phyloP scores from a whole-genome alignment of 2,797 vertebrate species.

The Enteromius viviparus region DNA sequence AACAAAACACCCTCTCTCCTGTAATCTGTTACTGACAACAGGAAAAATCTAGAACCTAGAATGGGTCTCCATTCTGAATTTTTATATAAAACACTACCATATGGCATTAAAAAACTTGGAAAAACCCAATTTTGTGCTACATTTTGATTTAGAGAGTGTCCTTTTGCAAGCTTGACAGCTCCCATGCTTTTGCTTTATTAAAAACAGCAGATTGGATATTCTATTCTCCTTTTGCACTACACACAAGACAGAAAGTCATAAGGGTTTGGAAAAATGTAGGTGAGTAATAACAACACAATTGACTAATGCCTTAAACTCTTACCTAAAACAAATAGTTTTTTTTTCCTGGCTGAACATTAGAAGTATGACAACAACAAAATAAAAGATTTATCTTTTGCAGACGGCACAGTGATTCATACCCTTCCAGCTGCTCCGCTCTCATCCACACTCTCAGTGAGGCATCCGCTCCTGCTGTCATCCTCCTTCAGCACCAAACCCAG shows the following conservation, averaged over 20 bases:
- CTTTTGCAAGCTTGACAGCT: neutral
- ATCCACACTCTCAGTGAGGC: constrained; percentile 81
- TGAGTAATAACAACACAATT: neutral
- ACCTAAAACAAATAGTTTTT: neutral
- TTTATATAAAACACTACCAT: neutral
- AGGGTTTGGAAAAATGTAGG: neutral
- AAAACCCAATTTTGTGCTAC: neutral
- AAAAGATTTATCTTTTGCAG: neutral
- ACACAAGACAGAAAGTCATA: neutral
- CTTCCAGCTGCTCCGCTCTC: constrained; percentile 80
- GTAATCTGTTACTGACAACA: neutral
- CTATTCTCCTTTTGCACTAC: neutral
- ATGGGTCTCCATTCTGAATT: neutral
- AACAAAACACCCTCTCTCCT: no score
- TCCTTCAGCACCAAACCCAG: constrained; percentile 85
- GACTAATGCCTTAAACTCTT: neutral
- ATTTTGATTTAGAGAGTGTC: neutral
- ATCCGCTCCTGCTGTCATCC: constrained; percentile 78
- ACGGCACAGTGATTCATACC: constrained; percentile 65
- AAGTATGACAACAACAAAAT: neutral
- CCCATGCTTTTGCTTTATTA: neutral
- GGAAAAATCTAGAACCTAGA: no score
- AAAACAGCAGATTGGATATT: neutral
- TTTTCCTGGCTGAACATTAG: neutral
- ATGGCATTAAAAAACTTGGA: neutral